Percentiles rank a stretch among this genome's conserved stretches.
These are phyloP conservation scores for Propithecus deckenii DNA, from an alignment of 2,797 vertebrate genomes.

Conservation along the genomic window DNA sequence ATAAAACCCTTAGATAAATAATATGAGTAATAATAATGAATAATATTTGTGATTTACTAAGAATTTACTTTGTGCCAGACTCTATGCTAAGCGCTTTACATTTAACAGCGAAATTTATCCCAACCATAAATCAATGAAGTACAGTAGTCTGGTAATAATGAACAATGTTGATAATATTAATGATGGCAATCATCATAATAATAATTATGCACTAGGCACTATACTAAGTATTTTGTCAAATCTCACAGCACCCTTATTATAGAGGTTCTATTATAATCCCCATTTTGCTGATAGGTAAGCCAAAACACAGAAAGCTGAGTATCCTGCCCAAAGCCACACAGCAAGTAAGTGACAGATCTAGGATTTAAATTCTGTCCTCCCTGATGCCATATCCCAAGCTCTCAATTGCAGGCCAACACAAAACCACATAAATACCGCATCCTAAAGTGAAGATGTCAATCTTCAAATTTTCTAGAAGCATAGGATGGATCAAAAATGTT, in stretches of 20 bases:
- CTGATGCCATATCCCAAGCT: neutral
- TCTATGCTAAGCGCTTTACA: neutral
- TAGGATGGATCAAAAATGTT: neutral
- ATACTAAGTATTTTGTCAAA: neutral
- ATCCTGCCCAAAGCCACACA: neutral
- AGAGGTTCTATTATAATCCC: neutral
- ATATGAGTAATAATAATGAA: neutral
- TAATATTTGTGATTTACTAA: neutral
- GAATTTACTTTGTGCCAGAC: neutral
- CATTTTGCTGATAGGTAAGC: neutral
- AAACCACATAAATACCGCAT: neutral
- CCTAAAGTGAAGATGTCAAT: neutral
- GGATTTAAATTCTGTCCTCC: neutral
- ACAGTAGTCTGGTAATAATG: neutral
- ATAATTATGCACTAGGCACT: neutral
- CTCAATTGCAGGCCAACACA: neutral
- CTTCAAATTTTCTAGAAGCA: constrained; percentile 6
- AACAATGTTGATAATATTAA: neutral
- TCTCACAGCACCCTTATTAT: neutral
- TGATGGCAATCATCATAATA: neutral
- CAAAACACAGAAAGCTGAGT: neutral
- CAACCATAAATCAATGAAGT: neutral
- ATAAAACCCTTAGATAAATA: neutral
- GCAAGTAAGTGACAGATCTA: neutral
- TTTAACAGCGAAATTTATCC: neutral